Evolutionary conservation across 2,888 invertebrate species (phyloP), one percentile per base, ranked within the genome.

Genomic region (Synergus gifuensis): DNA sequence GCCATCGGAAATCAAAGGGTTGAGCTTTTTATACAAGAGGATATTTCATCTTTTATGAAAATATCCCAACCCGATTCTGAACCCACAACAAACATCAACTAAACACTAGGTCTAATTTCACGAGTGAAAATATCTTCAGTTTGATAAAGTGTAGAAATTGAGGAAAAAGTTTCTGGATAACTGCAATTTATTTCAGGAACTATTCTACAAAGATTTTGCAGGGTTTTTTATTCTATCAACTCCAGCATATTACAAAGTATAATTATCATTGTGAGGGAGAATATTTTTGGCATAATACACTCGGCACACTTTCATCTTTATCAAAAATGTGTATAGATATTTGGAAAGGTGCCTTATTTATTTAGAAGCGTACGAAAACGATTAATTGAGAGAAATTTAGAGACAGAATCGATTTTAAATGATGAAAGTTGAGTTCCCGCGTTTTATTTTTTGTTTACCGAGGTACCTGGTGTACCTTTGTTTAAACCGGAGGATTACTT

Each of bases 1-100:
- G 85, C 86, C 86, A 87, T 87, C 76, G 79, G 42, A 36, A 22
- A 69, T 40, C 63, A 42, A 46, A 14, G 9, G 8, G 9, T 36
- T 22, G 8, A 22, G 36, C 16, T 49, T 64, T 66, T 42, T 54
- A 73, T n/a, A 54, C 16, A 1, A 4, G 8, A 73, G n/a, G 12
- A 54, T 36, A 40, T 36, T 73, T n/a, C 73, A 73, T 58, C 36
- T 69, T 49, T 49, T 0, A n/a, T 16, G 14, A 66, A 66, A n/a
- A 66, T 44, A 28, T 44, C 18, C 16, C 22, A 58, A 58, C 2
- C 2, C n/a, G 58, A 58, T 18, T 58, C 18, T 58, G 11, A 8
- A 58, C 11, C 9, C 18, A 62, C 28, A 28, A 62, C 12, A 62
- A 62, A 62, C 2, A 18, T 5, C 7, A 22, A 22, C 12, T 62